phyloP scores from a whole-genome alignment of 2,113 vertebrate genomes.

The Cephalopholis sonnerati region DNA sequence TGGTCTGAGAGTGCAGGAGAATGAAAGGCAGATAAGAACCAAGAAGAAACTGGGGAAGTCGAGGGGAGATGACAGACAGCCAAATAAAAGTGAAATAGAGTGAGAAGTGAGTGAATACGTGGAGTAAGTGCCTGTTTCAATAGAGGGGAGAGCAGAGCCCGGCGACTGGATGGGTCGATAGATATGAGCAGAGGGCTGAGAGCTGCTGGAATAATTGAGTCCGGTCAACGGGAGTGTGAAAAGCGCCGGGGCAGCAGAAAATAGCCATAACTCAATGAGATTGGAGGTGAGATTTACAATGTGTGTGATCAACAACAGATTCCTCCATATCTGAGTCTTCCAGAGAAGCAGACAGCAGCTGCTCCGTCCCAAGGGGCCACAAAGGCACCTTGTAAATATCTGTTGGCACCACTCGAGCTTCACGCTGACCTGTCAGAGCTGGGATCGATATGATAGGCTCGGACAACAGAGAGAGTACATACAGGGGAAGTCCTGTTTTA shows the following conservation, averaged over 20 bases:
- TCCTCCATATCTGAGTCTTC: slow-evolving; percentile 58
- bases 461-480: neutral
- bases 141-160: slow-evolving; percentile 28
- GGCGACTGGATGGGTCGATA: slow-evolving; percentile 69
- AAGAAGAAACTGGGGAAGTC: slow-evolving; percentile 22
- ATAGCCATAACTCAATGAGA: slow-evolving; percentile 70
- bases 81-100: slow-evolving; percentile 65
- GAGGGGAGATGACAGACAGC: slow-evolving; percentile 24
- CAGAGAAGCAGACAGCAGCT: slow-evolving; percentile 43
- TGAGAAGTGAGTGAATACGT: slow-evolving; percentile 52
- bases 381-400: slow-evolving; percentile 74
- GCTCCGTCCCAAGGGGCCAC: slow-evolving; percentile 29
- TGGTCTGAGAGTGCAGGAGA: slow-evolving; percentile 31
- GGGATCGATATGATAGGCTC: slow-evolving; percentile 43
- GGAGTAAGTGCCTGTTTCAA: slow-evolving; percentile 49
- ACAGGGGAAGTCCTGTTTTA: neutral
- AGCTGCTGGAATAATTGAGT: slow-evolving; percentile 74
- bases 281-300: slow-evolving; percentile 72
- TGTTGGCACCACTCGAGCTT: slow-evolving; percentile 18
- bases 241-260: slow-evolving; percentile 76
- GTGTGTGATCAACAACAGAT: slow-evolving; percentile 69
- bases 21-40: slow-evolving; percentile 42
- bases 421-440: slow-evolving; percentile 8
- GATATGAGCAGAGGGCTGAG: slow-evolving; percentile 63
- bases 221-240: slow-evolving; percentile 62